Evolutionary conservation across 2,888 invertebrate species (phyloP).

Genomic region (Heliothis peltigera): DNA sequence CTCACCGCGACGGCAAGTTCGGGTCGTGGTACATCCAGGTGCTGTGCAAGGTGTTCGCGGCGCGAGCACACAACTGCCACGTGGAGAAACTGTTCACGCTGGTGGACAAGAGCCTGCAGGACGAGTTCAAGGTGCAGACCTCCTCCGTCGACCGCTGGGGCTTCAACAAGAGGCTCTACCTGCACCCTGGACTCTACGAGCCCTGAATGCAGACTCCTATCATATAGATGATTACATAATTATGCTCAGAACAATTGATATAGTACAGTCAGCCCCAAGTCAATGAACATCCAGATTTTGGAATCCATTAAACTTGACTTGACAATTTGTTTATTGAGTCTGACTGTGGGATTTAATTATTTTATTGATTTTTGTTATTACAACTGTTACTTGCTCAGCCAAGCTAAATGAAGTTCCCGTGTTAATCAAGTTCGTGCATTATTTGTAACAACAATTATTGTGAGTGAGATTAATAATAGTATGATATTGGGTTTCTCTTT

Average conservation of each 20-base stretch:
- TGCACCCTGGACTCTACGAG: slow-evolving; percentile 91
- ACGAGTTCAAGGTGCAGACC: slow-evolving; percentile 88
- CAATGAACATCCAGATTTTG: too few relatives aligned
- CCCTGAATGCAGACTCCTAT: slow-evolving; percentile 6
- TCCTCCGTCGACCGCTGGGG: slow-evolving; percentile 91
- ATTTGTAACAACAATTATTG: too few relatives aligned
- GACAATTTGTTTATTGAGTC: too few relatives aligned
- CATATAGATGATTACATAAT: too few relatives aligned
- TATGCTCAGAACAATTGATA: not conserved
- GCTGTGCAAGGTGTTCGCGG: slow-evolving; percentile 91
- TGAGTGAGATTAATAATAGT: not conserved
- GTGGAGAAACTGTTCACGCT: slow-evolving; percentile 92
- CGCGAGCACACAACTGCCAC: slow-evolving; percentile 91
- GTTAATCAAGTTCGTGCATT: slow-evolving; percentile 12
- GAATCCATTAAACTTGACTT: too few relatives aligned
- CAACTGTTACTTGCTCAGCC: not conserved
- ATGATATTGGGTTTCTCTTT: not conserved
- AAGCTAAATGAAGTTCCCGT: not conserved
- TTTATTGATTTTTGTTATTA: slow-evolving; percentile 3
- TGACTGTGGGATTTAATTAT: too few relatives aligned
- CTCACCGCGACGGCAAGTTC: slow-evolving; percentile 88
- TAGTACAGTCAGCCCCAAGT: slow-evolving; percentile 1
- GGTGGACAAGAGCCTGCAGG: slow-evolving; percentile 87
- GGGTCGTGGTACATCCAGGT: slow-evolving; percentile 94
- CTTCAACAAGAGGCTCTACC: slow-evolving; percentile 91